These are phyloP conservation scores for Drosophila mayaguana DNA, from an alignment of 2,888 invertebrate species.

Conservation along the genomic window DNA sequence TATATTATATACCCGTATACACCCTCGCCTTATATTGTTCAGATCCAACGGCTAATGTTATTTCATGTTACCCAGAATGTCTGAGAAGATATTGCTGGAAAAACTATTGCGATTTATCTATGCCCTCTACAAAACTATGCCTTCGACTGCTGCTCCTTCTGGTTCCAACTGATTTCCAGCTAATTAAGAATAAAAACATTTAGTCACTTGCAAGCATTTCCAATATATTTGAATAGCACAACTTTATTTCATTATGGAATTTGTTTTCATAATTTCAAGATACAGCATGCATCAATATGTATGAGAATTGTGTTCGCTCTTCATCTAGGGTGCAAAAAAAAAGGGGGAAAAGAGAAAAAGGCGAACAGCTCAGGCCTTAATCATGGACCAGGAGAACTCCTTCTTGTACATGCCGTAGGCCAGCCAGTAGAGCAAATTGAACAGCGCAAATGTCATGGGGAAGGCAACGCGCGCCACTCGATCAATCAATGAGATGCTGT, in stretches of 20 bases:
- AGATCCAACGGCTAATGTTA: too few species aligned
- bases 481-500: constrained; percentile 95
- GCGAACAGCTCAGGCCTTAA: constrained; percentile 58
- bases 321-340: not conserved
- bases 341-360: not conserved
- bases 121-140: too few species aligned
- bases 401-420: constrained; percentile 91
- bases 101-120: too few species aligned
- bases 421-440: constrained; percentile 96
- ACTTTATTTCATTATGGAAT: constrained; percentile 15
- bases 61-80: too few species aligned
- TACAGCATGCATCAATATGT: not conserved
- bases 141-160: too few species aligned
- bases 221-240: constrained; percentile 14
- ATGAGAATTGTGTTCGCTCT: not conserved
- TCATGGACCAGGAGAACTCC: constrained; percentile 81
- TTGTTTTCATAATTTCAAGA: not conserved
- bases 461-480: constrained; percentile 92
- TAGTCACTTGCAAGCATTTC: not conserved
- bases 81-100: too few species aligned
- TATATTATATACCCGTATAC: too few species aligned
- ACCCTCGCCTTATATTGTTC: too few species aligned
- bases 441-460: constrained; percentile 93
- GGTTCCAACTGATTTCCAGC: not conserved
- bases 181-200: not conserved